Evolutionary conservation across 2,888 invertebrate genomes (phyloP), one percentile per base, ranked within the genome.

Genomic region (Gandaritis pyraliata): DNA sequence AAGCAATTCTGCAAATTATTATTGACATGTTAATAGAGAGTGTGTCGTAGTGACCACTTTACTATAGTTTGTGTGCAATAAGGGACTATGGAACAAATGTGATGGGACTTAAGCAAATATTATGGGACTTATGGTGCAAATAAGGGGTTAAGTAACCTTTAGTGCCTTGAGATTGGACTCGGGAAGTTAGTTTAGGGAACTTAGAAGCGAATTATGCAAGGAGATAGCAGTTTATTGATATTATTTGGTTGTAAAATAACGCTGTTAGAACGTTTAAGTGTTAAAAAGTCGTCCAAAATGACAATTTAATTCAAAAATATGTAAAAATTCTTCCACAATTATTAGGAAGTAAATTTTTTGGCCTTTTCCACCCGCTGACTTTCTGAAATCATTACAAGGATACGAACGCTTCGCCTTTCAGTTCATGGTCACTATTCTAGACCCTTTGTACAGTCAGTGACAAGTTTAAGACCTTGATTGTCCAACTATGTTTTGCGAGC

Each of bases 1-100:
- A 89, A 86, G 89, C 89, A 84, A 88, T 91, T 88, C 83, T 75
- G 80, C 82, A 90, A 91, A 91, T 90, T 89, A 87, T 90, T 91
- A 91, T 90, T 82, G 88, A 82, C 90, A 86, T 90, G 88, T 88
- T 87, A 89, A 89, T 88, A 87, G 86, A 81, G 77, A 71, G 76
- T 81, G 81, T 80, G 75, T 80, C 72, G 77, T 81, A 82, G 83
- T 80, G 73, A 71, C 72, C 65, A 66, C 65, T 63, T 58, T 53
- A 53, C 47, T 46, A 47, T 62, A 61, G 53, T 69, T 64, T 53
- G 60, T 68, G 52, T 56, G 8, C 33, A 33, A 33, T 33, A 23
- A 23, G 23, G 46, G 33, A 43, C 33, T 47, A 55, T 53, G 41
- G 55, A 45, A 41, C 23, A 46, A 46, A 49, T 64, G 58, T 66